Evolutionary conservation across 2,113 vertebrate species (phyloP), one percentile per base, ranked within the genome.

Genomic region (Corydoras maculifer): DNA sequence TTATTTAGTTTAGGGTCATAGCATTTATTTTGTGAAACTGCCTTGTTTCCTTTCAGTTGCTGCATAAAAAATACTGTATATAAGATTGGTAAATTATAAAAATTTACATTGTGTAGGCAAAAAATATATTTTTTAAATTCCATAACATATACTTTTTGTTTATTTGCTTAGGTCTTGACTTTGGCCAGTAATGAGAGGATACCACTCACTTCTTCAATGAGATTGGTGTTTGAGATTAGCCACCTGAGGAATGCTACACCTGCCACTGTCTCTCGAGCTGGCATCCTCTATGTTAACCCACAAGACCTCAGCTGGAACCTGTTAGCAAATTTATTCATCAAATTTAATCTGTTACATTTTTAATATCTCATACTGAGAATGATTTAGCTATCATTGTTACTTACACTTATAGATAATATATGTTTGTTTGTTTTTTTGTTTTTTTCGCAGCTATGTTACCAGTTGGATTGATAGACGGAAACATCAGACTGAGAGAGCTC

Each of bases 291-390:
- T 25, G 79, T 91, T 74, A 92, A 91, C 77, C 80, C 79, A 8
- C 86, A 90, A 71, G 90, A 90, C 58, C 87, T 91, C n/a, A 88
- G 86, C 74, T 92, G 88, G 87, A 91, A 77, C 81, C 89, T 79
- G 85, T 92, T 78, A 82, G 86, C 15, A 18, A 11, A 10, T 31
- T 18, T 58, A 48, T 49, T 50, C 58, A 43, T 8, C 35, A 43
- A 0, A 43, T 43, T 43, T 43, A 43, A 43, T 43, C 35, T 43
- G 35, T 43, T 43, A 43, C 7, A 43, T 43, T 43, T 43, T 43
- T 5, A 43, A 4, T 43, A 43, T 5, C 35, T 43, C 35, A 43
- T 43, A 43, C 35, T 43, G 35, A 43, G 35, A 43, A 43, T 43
- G 35, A 43, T 43, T 43, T 43, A 43, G 35, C 35, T 2, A 4